Evolutionary conservation across 2,888 invertebrate species (phyloP), one percentile per base, ranked within the genome.

Genomic region (Mycalesis mineus): DNA sequence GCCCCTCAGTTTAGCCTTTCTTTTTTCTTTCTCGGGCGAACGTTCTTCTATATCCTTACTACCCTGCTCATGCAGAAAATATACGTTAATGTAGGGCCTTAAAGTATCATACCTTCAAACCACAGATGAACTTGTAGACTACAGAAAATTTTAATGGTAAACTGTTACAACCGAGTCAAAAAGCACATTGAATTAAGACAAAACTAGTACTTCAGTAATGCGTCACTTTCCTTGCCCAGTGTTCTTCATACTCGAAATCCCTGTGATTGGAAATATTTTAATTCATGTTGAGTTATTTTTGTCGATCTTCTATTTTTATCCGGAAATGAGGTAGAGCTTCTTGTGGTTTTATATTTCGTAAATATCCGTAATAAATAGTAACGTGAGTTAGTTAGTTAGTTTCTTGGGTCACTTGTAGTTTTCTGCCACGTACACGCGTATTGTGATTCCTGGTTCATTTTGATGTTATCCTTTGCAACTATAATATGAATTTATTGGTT

Each of bases 21-120:
- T 93, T 72, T 95, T 95, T 77, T 95, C 95, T 62, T 95, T 95
- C 52, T 92, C 93, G 50, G 94, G 87, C 13, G 89, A 89, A 59
- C 89, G 82, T 73, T 89, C 89, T 72, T 87, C 94, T 90, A 77
- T 92, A 87, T 80, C 93, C 82, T 89, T 89, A 80, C 74, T 88
- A 84, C 81, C 88, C 89, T 89, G 88, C 88, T 88, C 81, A 73
- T 77, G 66, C 74, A 82, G 77, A 85, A 84, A 83, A 57, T 40
- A 62, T 40, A 67, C 31, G 57, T 70, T 65, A 66, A 51, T 53
- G 49, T 36, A 61, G 9, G 36, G 37, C 29, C 29, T 29, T 15
- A 11, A 59, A 44, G 57, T 53, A 6, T 45, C 33, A 36, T 36
- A 41, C 52, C 45, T 53, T 15, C 28, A 45, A 11, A 53, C 53